A percentile compares a stretch with the other conserved stretches of the same genome.
Conservation (phyloP, 2,888 invertebrate species). For the Anthophora plumipes region DNA sequence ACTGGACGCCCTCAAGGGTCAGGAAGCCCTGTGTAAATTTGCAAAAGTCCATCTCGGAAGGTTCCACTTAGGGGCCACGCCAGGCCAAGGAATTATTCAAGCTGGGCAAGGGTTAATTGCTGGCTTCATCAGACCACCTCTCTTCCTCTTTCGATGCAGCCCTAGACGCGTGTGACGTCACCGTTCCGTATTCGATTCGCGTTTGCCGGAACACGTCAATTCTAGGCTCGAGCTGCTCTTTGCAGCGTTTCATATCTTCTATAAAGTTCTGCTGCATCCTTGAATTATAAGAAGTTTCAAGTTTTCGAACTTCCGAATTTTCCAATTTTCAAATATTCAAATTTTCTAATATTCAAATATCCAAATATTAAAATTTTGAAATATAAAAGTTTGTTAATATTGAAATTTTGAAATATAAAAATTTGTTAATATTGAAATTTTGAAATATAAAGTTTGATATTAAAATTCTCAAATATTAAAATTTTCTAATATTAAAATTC, state of each 20-base stretch:
- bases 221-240: neutral
- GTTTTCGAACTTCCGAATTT: too few relatives aligned
- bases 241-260: neutral
- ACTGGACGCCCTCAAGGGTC: conserved; percentile 40
- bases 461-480: too few relatives aligned
- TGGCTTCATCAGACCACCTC: conserved; percentile 68
- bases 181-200: conserved; percentile 64
- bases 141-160: conserved; percentile 60
- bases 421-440: too few relatives aligned
- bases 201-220: conserved; percentile 42
- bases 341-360: neutral
- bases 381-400: too few relatives aligned
- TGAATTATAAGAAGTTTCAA: too few relatives aligned
- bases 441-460: too few relatives aligned
- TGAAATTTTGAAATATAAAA: neutral
- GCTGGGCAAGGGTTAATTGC: conserved; percentile 73
- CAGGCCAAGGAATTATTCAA: conserved; percentile 69
- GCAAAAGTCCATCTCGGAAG: conserved; percentile 68
- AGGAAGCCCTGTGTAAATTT: conserved; percentile 65
- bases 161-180: conserved; percentile 68
- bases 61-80: conserved; percentile 67
- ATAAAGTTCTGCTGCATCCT: too few relatives aligned
- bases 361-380: neutral
- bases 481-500: too few relatives aligned
- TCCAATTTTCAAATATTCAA: too few relatives aligned